phyloP scores from a whole-genome alignment of 2,888 invertebrate species.

The Pachydiplax longipennis region DNA sequence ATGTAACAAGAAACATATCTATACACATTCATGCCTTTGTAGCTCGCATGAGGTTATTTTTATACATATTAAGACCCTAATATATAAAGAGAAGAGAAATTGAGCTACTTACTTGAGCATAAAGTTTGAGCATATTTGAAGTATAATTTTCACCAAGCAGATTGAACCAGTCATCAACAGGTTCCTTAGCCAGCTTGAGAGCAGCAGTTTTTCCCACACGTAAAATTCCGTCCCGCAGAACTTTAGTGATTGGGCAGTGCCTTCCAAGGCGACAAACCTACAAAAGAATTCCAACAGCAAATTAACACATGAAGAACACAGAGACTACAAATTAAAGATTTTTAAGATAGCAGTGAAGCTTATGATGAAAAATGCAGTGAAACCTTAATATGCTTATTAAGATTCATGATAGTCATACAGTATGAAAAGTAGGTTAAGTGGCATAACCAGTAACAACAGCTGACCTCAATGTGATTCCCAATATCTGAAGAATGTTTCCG shows the following conservation, averaged over 20 bases:
- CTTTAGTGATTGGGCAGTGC: constrained; percentile 87
- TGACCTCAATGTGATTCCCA: too few relatives aligned
- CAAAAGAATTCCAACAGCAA: constrained; percentile 46
- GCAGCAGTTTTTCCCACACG: constrained; percentile 76
- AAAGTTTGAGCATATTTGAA: constrained; percentile 84
- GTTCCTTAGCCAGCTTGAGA: constrained; percentile 68
- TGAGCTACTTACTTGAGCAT: constrained; percentile 71
- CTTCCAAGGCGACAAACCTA: constrained; percentile 88
- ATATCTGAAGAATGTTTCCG: too few relatives aligned
- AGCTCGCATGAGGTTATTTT: too few relatives aligned
- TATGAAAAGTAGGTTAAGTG: background rate
- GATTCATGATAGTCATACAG: background rate
- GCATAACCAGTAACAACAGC: background rate
- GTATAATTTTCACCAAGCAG: constrained; percentile 80
- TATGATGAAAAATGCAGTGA: too few relatives aligned
- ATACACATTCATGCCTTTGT: too few relatives aligned
- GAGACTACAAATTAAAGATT: too few relatives aligned
- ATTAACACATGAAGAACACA: background rate
- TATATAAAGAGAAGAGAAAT: too few relatives aligned
- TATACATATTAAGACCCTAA: too few relatives aligned
- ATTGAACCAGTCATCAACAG: constrained; percentile 89
- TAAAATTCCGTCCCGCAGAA: constrained; percentile 86
- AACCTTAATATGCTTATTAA: too few relatives aligned
- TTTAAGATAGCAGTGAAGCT: too few relatives aligned
- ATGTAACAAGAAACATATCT: too few relatives aligned